Conservation (phyloP, 2,888 invertebrate genomes). For the Pharmacophagus antenor region DNA sequence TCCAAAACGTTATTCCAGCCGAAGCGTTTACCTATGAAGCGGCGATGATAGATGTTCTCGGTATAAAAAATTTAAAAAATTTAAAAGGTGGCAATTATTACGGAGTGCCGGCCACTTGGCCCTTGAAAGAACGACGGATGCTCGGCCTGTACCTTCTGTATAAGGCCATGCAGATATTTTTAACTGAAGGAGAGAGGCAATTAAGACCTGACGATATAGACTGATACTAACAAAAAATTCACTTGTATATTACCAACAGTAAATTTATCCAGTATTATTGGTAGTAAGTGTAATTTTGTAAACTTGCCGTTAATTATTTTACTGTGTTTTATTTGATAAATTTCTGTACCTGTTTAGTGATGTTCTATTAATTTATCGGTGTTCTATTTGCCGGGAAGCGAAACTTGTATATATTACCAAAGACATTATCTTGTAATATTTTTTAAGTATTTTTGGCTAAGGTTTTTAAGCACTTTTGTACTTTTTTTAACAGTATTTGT, state of each 20-base stretch:
- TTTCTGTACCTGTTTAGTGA: constrained; percentile 17
- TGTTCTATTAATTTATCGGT: background rate
- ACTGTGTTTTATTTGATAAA: constrained; percentile 17
- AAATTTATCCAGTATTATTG: constrained; percentile 23
- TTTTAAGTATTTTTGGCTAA: background rate
- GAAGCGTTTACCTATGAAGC: constrained; percentile 98
- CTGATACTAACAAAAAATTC: constrained; percentile 40
- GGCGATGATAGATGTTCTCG: constrained; percentile 94
- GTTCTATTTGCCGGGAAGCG: constrained; percentile 7
- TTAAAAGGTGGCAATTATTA: constrained; percentile 90
- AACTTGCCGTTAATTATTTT: constrained; percentile 24
- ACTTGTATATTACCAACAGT: constrained; percentile 18
- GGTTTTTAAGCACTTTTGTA: constrained; percentile 8
- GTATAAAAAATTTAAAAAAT: constrained; percentile 88
- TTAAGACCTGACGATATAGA: constrained; percentile 87
- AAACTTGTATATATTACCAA: constrained; percentile 21
- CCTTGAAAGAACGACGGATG: constrained; percentile 83
- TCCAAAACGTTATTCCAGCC: constrained; percentile 90
- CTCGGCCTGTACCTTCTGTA: constrained; percentile 90
- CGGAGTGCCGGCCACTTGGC: constrained; percentile 88
- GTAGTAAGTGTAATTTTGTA: background rate
- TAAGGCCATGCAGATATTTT: constrained; percentile 90
- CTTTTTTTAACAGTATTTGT: constrained; percentile 22
- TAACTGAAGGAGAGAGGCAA: constrained; percentile 94
- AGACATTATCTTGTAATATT: constrained; percentile 10